Conservation (phyloP, 2,888 invertebrate species). For the Leucania comma region DNA sequence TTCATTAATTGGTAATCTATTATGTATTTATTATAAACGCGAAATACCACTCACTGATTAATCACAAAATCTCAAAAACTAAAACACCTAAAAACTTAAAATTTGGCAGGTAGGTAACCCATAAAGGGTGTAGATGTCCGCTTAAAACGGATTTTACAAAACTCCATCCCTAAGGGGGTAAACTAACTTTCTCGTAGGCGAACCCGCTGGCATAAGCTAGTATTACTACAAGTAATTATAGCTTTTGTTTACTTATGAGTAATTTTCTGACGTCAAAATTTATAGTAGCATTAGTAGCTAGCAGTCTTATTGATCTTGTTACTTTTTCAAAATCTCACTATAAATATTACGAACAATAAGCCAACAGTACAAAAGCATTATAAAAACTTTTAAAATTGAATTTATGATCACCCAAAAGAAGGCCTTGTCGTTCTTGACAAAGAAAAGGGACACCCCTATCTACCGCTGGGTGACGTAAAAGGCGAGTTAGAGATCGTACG, state of each 20-base stretch:
- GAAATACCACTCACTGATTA: too few species aligned
- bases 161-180: too few species aligned
- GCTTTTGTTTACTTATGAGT: too few species aligned
- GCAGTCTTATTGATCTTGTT: not conserved
- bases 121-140: too few species aligned
- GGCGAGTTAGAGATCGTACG: constrained; percentile 3
- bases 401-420: constrained; percentile 14
- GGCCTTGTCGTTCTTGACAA: constrained; percentile 14
- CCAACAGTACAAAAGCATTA: constrained; percentile 21
- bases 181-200: too few species aligned
- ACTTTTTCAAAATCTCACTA: not conserved
- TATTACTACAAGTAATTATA: too few species aligned
- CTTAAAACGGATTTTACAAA: too few species aligned
- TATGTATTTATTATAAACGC: too few species aligned
- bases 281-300: not conserved
- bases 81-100: too few species aligned
- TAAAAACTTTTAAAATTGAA: constrained; percentile 23
- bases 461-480: constrained; percentile 10
- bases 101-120: too few species aligned
- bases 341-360: constrained; percentile 15
- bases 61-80: too few species aligned
- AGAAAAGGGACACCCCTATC: constrained; percentile 11
- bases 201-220: too few species aligned
- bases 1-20: not conserved
- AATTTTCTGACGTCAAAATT: not conserved